Percentiles rank a stretch among this genome's conserved stretches.
phyloP scores from a whole-genome alignment of 2,113 vertebrate genomes.

The Gymnobelideus leadbeateri region DNA sequence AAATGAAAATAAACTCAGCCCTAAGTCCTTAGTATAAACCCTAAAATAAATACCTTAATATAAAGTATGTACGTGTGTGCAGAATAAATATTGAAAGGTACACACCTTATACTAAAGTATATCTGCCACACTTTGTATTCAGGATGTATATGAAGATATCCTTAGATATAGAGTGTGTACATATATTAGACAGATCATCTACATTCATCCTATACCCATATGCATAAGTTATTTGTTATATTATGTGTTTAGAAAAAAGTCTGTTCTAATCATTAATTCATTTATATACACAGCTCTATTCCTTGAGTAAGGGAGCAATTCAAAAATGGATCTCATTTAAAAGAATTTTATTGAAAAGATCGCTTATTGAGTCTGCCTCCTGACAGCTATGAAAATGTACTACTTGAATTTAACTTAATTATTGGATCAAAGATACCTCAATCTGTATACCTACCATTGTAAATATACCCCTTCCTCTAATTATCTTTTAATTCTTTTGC shows the following conservation, averaged over 20 bases:
- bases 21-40: no score
- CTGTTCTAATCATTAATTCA: conserved; percentile 19
- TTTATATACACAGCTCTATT: conserved; percentile 1
- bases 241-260: conserved; percentile 15
- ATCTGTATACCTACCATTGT: background rate
- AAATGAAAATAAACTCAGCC: no score
- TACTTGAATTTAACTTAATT: conserved; percentile 27
- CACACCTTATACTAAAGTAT: no score
- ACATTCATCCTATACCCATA: no score
- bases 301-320: conserved; percentile 33
- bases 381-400: conserved; percentile 36
- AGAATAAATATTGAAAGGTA: no score
- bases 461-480: conserved; percentile 52
- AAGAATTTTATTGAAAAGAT: background rate
- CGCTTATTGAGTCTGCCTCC: background rate
- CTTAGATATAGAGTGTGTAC: no score
- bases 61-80: no score
- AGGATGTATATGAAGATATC: no score
- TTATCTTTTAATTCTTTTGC: conserved; percentile 16
- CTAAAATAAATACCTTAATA: no score
- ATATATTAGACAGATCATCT: no score
- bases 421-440: conserved; percentile 49
- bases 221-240: background rate
- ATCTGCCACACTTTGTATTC: no score
- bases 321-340: background rate